Percentiles rank a stretch among this genome's conserved stretches.
phyloP scores from a whole-genome alignment of 2,797 vertebrate genomes.

The Kryptopterus vitreolus region DNA sequence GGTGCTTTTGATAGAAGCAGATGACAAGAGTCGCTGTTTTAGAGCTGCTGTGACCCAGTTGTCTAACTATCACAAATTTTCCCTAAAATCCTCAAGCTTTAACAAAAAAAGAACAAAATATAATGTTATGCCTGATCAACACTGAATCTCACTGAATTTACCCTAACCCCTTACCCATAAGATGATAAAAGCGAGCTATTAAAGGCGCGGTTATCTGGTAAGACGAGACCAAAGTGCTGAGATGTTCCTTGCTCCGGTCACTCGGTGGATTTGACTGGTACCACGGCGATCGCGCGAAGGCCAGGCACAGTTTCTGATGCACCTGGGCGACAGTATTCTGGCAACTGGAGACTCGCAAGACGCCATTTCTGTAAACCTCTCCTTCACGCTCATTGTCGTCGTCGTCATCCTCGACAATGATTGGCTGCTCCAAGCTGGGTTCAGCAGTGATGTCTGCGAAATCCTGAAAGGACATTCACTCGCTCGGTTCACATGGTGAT shows the following conservation, averaged over 20 bases:
- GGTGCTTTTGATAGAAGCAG: too few relatives aligned
- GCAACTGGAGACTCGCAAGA: constrained; percentile 72
- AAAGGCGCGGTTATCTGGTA: constrained; percentile 87
- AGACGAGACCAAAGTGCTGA: constrained; percentile 83
- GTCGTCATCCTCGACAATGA: constrained; percentile 62
- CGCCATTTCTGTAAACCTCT: constrained; percentile 55
- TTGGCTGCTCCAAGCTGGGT: constrained; percentile 80
- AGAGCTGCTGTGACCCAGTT: too few relatives aligned
- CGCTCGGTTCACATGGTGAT: not conserved
- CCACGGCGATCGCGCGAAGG: constrained; percentile 85
- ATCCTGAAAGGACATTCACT: constrained; percentile 77
- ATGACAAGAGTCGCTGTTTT: too few relatives aligned
- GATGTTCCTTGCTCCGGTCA: constrained; percentile 76
- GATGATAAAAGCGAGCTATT: constrained; percentile 84
- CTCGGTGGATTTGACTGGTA: constrained; percentile 74
- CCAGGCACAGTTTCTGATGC: constrained; percentile 85
- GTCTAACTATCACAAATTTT: too few relatives aligned
- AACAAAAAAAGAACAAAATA: too few relatives aligned
- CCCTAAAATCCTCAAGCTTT: too few relatives aligned
- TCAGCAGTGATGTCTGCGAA: constrained; percentile 86
- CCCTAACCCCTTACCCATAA: constrained; percentile 80
- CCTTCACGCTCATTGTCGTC: constrained; percentile 50
- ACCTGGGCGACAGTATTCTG: constrained; percentile 80
- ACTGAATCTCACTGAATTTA: too few relatives aligned
- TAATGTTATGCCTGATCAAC: too few relatives aligned